Evolutionary conservation across 2,113 vertebrate species (phyloP), one percentile per base, ranked within the genome.

Genomic region (Serilophus lunatus): DNA sequence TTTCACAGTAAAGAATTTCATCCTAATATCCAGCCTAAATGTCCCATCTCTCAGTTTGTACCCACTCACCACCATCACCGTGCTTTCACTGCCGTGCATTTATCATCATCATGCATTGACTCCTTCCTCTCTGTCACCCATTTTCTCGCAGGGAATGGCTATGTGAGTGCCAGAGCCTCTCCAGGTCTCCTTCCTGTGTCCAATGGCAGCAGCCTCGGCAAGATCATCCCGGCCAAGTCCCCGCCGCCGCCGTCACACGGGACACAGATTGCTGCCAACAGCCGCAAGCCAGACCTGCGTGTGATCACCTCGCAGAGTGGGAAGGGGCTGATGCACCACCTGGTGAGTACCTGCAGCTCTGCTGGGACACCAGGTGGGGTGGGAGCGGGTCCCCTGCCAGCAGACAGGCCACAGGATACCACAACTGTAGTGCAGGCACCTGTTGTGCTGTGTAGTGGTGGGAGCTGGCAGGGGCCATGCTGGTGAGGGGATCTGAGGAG

Each of bases 281-380:
- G 95, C 96, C 99, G 99, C 96, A 99, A 99, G 97, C 99, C 99
- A 2, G 99, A 99, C 98, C 98, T 99, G 42, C 97, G 99, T 10
- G 99, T 99, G 91, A 99, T 99, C 98, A 99, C 99, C 86, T 99
- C 99, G 22, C 99, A 99, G 98, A 98, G 98, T 24, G 98, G 98
- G 68, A 99, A 99, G 97, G 99, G 98, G 81, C 97, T 99, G 47
- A 98, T 99, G 99, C 99, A 99, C 94, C 99, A 98, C 8, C 95
- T 99, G 99, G 99, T 99, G 98, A 99, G 99, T 95, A 22, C 51
- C 38, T 2, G 2, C 40, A 8, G 16, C 1, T 3, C 6, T 12
- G 15, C 14, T 3, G 7, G 13, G 57, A 15, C 57, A 35, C 42
- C 18, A 6, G 4, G 1, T 2, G 13, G 72, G 57, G 9, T 35